Conservation (phyloP, 2,113 vertebrate species). For the Coreoperca whiteheadi region DNA sequence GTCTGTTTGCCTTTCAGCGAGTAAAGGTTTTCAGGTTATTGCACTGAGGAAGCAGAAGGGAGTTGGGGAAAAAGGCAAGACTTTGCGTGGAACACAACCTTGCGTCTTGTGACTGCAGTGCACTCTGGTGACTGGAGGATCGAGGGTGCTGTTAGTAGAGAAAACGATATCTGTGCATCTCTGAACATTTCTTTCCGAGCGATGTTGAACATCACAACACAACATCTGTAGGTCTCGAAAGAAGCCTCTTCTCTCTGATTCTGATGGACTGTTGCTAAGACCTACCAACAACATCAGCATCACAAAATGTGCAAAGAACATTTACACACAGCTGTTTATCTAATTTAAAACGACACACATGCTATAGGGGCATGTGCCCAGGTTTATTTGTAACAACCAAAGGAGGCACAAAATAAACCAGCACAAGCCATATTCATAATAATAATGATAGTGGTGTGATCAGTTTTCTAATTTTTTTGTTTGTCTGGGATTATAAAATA, state of each 20-base stretch:
- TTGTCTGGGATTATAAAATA: neutral
- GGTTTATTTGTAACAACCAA: neutral
- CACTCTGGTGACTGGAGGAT: conserved; percentile 3
- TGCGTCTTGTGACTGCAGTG: neutral
- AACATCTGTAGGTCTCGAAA: neutral
- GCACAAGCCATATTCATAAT: neutral
- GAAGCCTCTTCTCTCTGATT: neutral
- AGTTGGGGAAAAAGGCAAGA: neutral
- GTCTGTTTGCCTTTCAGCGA: neutral
- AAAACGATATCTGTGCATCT: neutral
- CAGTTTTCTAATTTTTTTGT: neutral
- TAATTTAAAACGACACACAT: neutral
- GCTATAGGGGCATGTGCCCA: neutral
- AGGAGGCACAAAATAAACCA: neutral
- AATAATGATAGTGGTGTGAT: neutral
- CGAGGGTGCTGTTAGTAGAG: neutral
- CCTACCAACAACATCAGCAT: neutral
- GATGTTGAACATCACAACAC: neutral
- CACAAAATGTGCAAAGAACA: neutral
- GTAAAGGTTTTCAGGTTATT: neutral
- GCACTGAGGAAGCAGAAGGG: neutral
- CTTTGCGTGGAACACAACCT: neutral
- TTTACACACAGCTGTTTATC: neutral
- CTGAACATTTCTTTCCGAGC: neutral
- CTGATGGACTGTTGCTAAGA: neutral